Conservation (phyloP, 2,888 invertebrate species). For the Tetragonisca angustula region DNA sequence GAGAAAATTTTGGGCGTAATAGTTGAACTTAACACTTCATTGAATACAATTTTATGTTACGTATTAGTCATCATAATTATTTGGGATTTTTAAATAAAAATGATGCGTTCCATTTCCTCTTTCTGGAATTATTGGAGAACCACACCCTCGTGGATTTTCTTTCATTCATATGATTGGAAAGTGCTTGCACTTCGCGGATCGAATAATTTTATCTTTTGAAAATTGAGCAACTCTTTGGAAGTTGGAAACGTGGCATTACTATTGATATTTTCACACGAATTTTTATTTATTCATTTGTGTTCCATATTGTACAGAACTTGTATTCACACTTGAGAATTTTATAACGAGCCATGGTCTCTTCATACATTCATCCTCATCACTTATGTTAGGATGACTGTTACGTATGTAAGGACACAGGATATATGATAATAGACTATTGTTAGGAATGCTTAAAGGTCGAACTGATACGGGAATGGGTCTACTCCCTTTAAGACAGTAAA, state of each 20-base stretch:
- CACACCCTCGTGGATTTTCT: not conserved
- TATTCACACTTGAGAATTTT: not conserved
- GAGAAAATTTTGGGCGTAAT: not conserved
- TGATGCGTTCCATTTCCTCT: not conserved
- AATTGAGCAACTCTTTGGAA: not conserved
- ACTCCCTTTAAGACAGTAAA: constrained; percentile 8
- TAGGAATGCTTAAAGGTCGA: not conserved
- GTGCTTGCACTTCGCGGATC: not conserved
- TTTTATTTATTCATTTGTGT: too few species aligned
- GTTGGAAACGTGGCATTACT: too few species aligned
- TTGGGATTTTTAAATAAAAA: not conserved
- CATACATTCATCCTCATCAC: too few species aligned
- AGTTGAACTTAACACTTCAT: not conserved
- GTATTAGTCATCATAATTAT: not conserved
- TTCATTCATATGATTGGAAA: not conserved
- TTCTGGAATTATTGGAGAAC: not conserved
- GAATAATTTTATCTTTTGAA: not conserved
- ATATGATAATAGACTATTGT: constrained; percentile 23
- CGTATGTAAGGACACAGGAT: not conserved
- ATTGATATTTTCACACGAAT: too few species aligned
- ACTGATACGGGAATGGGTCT: constrained; percentile 11
- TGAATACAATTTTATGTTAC: not conserved
- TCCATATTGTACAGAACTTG: not conserved
- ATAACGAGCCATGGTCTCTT: not conserved
- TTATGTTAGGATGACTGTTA: not conserved